Evolutionary conservation across 1,140 invertebrate genomes (phyloP), one percentile per base, ranked within the genome.

Genomic region (Drosophila ficusphila): DNA sequence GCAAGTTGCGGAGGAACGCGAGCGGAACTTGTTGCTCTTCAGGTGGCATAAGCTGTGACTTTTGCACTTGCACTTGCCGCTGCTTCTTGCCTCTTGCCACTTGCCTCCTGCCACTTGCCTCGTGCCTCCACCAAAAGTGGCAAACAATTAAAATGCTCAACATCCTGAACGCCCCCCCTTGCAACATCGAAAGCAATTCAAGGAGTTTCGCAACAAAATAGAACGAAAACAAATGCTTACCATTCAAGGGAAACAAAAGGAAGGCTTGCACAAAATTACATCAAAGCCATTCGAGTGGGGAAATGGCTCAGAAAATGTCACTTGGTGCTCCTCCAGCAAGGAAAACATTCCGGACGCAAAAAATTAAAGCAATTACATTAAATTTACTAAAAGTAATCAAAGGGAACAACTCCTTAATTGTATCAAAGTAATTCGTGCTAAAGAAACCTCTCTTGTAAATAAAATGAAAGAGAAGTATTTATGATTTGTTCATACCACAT

Each of bases 121-220:
- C n/a, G n/a, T 31, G 27, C 33, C 38, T 16, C 42, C 57, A 60
- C 49, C 42, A 42, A 52, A 71, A 64, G 61, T 52, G 57, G 74
- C 79, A 85, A 86, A 79, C 81, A 85, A 85, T 85, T 76, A 85
- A 86, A 76, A 76, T 46, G 60, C 75, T 78, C 64, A 64, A 57
- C 60, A 42, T 19, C 27, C 33, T 27, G 18, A n/a, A 29, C 9
- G 34, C 9, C 19, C 6, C 14, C 5, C 1, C 11, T n/a, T n/a
- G 8, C n/a, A 14, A 27, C 19, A 54, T 56, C 57, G 36, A 57
- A 42, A 51, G 8, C n/a, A n/a, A 57, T 61, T 23, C 31, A 51
- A 38, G 12, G 9, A 23, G 31, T 23, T 52, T 18, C 12, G 27
- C 9, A 36, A 36, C 31, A 27, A 21, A 44, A 44, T 25, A 44